A percentile compares a stretch with the other conserved stretches of the same genome.
Conservation (phyloP, 2,888 invertebrate species). For the Cabera pusaria region DNA sequence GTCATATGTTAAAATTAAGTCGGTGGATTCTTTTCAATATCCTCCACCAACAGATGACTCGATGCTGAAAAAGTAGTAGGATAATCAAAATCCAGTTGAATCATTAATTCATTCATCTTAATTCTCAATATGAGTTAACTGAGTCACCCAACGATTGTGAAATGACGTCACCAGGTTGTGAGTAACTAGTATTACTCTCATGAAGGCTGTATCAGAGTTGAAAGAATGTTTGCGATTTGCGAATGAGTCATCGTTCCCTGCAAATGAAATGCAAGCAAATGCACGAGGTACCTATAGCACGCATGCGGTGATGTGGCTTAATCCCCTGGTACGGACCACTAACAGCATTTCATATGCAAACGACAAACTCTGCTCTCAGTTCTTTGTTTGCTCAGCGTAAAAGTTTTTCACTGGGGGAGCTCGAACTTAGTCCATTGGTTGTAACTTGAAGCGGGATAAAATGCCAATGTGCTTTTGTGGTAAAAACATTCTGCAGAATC, state of each 20-base stretch:
- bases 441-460: slow-evolving; percentile 44
- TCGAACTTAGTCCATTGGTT: slow-evolving; percentile 43
- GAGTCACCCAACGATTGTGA: slow-evolving; percentile 53
- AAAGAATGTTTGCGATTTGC: slow-evolving; percentile 37
- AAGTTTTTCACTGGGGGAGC: slow-evolving; percentile 51
- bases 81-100: slow-evolving; percentile 35
- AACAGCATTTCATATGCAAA: slow-evolving; percentile 64
- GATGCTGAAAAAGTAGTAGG: no score
- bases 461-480: slow-evolving; percentile 28
- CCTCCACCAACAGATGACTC: no score
- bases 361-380: slow-evolving; percentile 47
- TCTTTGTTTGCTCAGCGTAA: slow-evolving; percentile 53
- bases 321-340: slow-evolving; percentile 46
- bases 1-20: no score
- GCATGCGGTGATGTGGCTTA: slow-evolving; percentile 38
- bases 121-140: slow-evolving; percentile 39
- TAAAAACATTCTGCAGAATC: slow-evolving; percentile 6
- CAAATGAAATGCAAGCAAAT: slow-evolving; percentile 31
- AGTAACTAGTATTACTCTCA: slow-evolving; percentile 45
- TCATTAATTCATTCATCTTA: slow-evolving; percentile 52
- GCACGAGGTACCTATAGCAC: slow-evolving; percentile 16
- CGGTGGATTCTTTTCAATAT: no score
- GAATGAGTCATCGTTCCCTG: slow-evolving; percentile 51
- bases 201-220: slow-evolving; percentile 34
- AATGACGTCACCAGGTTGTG: slow-evolving; percentile 60